These are phyloP conservation scores for Delphinus delphis DNA, from an alignment of 2,113 vertebrate species.

Conservation along the genomic window DNA sequence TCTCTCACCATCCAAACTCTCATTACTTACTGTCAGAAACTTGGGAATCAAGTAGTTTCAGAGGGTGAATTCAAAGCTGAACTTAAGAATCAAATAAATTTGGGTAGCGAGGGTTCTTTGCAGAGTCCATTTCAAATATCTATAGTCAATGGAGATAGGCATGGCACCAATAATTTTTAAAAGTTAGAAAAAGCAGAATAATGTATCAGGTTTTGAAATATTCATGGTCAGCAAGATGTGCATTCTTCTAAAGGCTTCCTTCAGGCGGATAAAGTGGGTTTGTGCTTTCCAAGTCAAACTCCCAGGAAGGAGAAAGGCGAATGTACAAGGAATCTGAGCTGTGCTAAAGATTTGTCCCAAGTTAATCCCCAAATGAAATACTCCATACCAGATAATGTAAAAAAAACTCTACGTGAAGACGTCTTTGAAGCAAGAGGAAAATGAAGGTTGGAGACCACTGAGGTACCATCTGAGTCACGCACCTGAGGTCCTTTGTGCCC, in stretches of 20 bases:
- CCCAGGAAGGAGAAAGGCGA: background rate
- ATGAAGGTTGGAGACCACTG: background rate
- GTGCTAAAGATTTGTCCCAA: background rate
- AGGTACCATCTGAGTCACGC: background rate
- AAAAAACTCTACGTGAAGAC: background rate
- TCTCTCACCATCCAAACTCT: background rate
- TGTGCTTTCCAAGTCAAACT: background rate
- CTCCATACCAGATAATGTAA: background rate
- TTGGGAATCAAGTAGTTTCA: background rate
- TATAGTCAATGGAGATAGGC: background rate
- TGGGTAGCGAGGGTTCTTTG: background rate
- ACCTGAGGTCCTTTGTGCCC: conserved; percentile 67
- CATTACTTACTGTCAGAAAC: background rate
- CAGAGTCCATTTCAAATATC: background rate
- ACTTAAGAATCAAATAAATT: background rate
- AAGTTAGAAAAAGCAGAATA: background rate
- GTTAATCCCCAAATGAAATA: background rate
- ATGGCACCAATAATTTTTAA: background rate
- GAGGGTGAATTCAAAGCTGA: background rate
- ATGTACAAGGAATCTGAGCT: background rate
- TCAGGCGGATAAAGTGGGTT: background rate
- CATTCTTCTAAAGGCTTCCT: background rate
- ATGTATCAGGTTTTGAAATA: background rate
- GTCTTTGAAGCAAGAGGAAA: background rate
- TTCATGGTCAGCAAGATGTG: background rate